phyloP scores from a whole-genome alignment of 1,140 invertebrate genomes.

The Trinorchestia longiramus region DNA sequence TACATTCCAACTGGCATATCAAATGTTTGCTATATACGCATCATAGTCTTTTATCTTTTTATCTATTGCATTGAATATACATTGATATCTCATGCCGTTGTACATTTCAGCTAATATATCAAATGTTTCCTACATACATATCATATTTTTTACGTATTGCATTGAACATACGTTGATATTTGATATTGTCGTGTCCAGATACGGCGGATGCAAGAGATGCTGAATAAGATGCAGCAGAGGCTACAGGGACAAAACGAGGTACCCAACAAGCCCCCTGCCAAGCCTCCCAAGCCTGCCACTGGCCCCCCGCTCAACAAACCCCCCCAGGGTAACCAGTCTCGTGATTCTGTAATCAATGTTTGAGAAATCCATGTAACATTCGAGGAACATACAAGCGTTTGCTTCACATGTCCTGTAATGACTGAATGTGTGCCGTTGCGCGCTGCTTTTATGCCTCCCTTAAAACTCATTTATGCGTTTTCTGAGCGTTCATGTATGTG shows the following conservation, averaged over 20 bases:
- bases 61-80: too few relatives aligned
- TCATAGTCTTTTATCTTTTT: too few relatives aligned
- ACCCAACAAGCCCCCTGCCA: conserved; percentile 52
- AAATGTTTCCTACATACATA: too few relatives aligned
- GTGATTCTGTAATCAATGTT: conserved; percentile 56
- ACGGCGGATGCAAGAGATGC: conserved; percentile 94
- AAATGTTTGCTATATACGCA: too few relatives aligned
- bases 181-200: conserved; percentile 81
- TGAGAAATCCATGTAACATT: neutral
- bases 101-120: too few relatives aligned
- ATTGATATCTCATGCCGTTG: too few relatives aligned
- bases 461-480: neutral
- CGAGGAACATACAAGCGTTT: neutral
- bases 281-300: conserved; percentile 58
- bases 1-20: too few relatives aligned
- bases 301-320: conserved; percentile 57
- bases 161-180: too few relatives aligned
- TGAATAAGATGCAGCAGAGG: conserved; percentile 96
- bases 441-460: neutral
- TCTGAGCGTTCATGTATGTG: neutral
- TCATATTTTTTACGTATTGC: too few relatives aligned
- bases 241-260: conserved; percentile 77
- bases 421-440: neutral
- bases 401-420: neutral
- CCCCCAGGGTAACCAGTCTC: conserved; percentile 14